Base-by-base conservation (phyloP, 2,113 vertebrate genomes). In the Dromas ardeola region DNA sequence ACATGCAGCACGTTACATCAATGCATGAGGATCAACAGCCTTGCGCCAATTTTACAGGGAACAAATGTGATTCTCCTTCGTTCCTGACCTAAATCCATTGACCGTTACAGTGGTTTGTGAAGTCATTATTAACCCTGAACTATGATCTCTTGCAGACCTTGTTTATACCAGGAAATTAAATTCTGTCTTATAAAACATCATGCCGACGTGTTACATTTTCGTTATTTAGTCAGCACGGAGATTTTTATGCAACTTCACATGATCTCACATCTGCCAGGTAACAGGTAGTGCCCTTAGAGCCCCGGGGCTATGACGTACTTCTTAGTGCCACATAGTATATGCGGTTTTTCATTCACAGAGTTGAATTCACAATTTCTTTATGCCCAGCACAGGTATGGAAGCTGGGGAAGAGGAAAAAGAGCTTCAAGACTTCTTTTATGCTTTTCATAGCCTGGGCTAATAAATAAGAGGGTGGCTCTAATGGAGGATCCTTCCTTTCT, bases 101-200 rank as follows among this genome's bases (percentile, higher is more conserved):
- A 50, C 42, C 32, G 32, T 25, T 52, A 30, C 43, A 69, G 50
- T 6, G 26, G 66, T 15, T 52, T 30, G 23, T 96, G 95, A 96
- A 86, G 92, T 96, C 96, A 95, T 34, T 80, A 65, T 22, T 22
- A 80, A 52, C 95, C 94, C 43, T 96, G 95, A 91, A 91, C 95
- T 88, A 56, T 62, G 95, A 73, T 69, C 87, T 92, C 85, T 85
- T 94, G 81, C 74, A 80, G 62, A 36, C 25, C 32, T 76, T 65
- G 62, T 45, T 93, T 80, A 52, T 32, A 82, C 34, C 15, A 56
- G 49, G 32, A 92, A 55, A 86, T 79, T 30, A 59, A 61, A 42
- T 82, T 61, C 81, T 82, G 43, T 49, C 40, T 42, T 59, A 23
- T 11, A 52, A 86, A n/a, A 20, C 56, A 27, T 34, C n/a, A 20